Percentiles rank a stretch among this genome's conserved stretches.
Evolutionary conservation across 2,888 invertebrate genomes (phyloP).

Genomic region (Atrina japonica): DNA sequence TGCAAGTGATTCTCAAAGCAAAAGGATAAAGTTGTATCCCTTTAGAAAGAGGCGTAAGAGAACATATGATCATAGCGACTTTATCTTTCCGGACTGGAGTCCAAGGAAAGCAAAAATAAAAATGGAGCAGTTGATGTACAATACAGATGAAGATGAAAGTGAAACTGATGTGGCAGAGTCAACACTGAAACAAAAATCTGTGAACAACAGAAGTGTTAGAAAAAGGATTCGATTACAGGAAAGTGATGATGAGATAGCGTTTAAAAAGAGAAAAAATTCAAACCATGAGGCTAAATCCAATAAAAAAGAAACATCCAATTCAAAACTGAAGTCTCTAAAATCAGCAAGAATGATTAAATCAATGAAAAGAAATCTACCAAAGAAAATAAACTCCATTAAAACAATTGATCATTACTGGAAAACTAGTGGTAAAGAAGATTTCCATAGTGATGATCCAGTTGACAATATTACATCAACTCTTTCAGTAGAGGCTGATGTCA

Average conservation of each 20-base stretch:
- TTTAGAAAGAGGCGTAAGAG: neutral
- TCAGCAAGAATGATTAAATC: neutral
- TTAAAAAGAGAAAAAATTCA: constrained; percentile 15
- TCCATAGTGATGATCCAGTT: neutral
- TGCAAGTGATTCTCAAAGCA: neutral
- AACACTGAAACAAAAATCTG: neutral
- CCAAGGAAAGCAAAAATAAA: neutral
- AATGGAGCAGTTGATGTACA: neutral
- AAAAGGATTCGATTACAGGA: neutral
- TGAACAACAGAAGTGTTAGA: neutral
- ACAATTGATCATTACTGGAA: too few relatives aligned
- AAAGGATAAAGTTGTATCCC: neutral
- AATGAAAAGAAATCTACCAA: too few relatives aligned
- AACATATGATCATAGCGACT: constrained; percentile 2
- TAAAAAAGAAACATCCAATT: constrained; percentile 1
- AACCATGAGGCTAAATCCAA: neutral
- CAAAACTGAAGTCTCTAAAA: constrained; percentile 8
- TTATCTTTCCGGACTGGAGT: constrained; percentile 16
- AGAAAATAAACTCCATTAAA: too few relatives aligned
- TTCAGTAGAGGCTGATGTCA: neutral
- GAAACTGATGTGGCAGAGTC: constrained; percentile 3
- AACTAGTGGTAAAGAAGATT: neutral
- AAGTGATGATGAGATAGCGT: neutral
- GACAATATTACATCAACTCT: neutral
- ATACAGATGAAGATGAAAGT: neutral